phyloP scores from a whole-genome alignment of 2,888 invertebrate species.

The Linnaemya tessellans region DNA sequence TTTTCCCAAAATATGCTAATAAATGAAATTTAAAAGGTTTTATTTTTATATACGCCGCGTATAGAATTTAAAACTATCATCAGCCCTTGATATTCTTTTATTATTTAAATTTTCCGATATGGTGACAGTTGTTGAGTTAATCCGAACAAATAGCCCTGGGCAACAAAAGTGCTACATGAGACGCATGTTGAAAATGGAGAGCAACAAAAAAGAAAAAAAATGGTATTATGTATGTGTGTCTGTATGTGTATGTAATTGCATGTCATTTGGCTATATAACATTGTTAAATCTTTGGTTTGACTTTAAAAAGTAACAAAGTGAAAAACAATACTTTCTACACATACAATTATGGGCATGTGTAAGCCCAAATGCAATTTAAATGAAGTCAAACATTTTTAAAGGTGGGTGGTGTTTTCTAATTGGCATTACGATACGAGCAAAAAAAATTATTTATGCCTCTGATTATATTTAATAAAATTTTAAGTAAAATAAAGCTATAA shows the following conservation, averaged over 20 bases:
- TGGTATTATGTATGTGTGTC: too few species aligned
- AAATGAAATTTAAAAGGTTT: slow-evolving; percentile 61
- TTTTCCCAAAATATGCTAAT: slow-evolving; percentile 68
- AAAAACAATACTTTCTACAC: slow-evolving; percentile 6
- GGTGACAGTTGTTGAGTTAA: slow-evolving; percentile 70
- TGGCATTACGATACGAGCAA: too few species aligned
- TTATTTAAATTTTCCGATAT: slow-evolving; percentile 26
- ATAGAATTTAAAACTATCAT: slow-evolving; percentile 61
- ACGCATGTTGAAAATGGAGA: slow-evolving; percentile 62
- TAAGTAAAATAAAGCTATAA: too few species aligned
- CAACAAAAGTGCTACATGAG: slow-evolving; percentile 43
- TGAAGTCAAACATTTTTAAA: slow-evolving; percentile 47
- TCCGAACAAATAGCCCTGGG: slow-evolving; percentile 57
- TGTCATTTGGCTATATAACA: slow-evolving; percentile 38
- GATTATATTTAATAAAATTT: too few species aligned
- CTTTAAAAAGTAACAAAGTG: slow-evolving; percentile 28
- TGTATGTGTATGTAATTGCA: slow-evolving; percentile 19
- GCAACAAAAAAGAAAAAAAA: slow-evolving; percentile 7
- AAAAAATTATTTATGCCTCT: background rate
- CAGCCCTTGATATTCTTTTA: slow-evolving; percentile 38
- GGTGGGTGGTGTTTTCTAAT: slow-evolving; percentile 49
- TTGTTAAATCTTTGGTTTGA: slow-evolving; percentile 57
- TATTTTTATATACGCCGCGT: slow-evolving; percentile 3
- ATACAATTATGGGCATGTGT: slow-evolving; percentile 11
- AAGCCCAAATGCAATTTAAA: slow-evolving; percentile 20